Conservation (phyloP, 2,797 vertebrate genomes). For the Danio aesculapii region DNA sequence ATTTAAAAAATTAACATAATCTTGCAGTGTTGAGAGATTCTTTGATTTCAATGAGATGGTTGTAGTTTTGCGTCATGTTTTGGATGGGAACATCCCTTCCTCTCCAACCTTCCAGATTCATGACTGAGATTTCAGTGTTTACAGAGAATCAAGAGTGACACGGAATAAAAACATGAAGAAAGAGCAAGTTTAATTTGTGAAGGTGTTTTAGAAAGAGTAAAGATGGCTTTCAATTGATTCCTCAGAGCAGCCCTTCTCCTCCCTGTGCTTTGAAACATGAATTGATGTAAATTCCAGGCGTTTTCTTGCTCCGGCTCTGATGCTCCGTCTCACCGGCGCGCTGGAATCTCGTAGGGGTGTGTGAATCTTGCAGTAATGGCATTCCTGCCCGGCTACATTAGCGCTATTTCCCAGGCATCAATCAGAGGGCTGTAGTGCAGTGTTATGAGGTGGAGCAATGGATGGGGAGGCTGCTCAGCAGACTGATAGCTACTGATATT, state of each 20-base stretch:
- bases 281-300: conserved; percentile 80
- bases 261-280: conserved; percentile 80
- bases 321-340: conserved; percentile 71
- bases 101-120: neutral
- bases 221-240: conserved; percentile 64
- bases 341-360: conserved; percentile 82
- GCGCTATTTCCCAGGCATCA: conserved; percentile 77
- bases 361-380: conserved; percentile 79
- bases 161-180: conserved; percentile 55
- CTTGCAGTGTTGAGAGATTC: neutral
- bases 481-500: conserved; percentile 63
- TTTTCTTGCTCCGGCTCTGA: conserved; percentile 74
- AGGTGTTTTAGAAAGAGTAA: conserved; percentile 34
- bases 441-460: conserved; percentile 53
- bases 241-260: conserved; percentile 76
- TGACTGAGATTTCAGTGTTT: neutral
- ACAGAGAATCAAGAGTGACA: conserved; percentile 1
- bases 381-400: conserved; percentile 79
- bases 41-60: neutral
- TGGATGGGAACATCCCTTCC: neutral
- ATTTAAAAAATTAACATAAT: neutral
- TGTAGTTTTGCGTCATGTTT: neutral
- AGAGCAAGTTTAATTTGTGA: conserved; percentile 44
- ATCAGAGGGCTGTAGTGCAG: conserved; percentile 68
- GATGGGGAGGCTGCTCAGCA: conserved; percentile 55